phyloP scores from a whole-genome alignment of 2,113 vertebrate species.

The Holacanthus passer region DNA sequence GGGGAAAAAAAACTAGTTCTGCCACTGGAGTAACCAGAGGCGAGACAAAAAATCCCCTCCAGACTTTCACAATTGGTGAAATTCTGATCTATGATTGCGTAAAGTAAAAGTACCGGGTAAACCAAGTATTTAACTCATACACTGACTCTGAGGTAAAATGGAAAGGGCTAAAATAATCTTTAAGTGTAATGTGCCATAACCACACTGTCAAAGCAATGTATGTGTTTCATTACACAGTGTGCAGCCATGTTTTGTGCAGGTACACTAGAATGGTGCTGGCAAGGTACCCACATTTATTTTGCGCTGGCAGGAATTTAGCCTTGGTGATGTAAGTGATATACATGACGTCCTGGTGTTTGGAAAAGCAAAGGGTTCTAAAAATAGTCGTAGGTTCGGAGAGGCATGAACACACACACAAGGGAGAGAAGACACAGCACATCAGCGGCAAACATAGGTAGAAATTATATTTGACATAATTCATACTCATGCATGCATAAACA shows the following conservation, averaged over 20 bases:
- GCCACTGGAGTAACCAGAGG: conserved; percentile 26
- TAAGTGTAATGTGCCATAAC: conserved; percentile 43
- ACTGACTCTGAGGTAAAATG: neutral
- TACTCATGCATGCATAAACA: conserved; percentile 25
- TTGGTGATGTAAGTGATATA: conserved; percentile 52
- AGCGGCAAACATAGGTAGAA: conserved; percentile 19
- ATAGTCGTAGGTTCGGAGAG: conserved; percentile 46
- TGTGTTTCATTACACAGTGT: conserved; percentile 56
- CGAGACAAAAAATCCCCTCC: conserved; percentile 30
- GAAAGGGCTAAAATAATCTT: conserved; percentile 27
- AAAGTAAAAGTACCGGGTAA: conserved; percentile 29
- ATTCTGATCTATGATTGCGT: conserved; percentile 25
- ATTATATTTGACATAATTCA: conserved; percentile 46
- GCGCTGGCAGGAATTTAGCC: conserved; percentile 36
- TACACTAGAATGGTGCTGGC: conserved; percentile 17
- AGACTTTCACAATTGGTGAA: conserved; percentile 13
- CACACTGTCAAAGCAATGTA: conserved; percentile 59
- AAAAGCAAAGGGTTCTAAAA: conserved; percentile 46
- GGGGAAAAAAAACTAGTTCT: conserved; percentile 6
- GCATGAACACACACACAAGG: neutral
- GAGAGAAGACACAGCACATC: conserved; percentile 10
- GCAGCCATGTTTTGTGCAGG: conserved; percentile 34
- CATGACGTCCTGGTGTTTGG: conserved; percentile 36
- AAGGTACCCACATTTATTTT: conserved; percentile 44
- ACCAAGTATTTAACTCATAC: conserved; percentile 29